Base-by-base conservation (phyloP, 2,797 vertebrate genomes). In the Macrochelys suwanniensis region DNA sequence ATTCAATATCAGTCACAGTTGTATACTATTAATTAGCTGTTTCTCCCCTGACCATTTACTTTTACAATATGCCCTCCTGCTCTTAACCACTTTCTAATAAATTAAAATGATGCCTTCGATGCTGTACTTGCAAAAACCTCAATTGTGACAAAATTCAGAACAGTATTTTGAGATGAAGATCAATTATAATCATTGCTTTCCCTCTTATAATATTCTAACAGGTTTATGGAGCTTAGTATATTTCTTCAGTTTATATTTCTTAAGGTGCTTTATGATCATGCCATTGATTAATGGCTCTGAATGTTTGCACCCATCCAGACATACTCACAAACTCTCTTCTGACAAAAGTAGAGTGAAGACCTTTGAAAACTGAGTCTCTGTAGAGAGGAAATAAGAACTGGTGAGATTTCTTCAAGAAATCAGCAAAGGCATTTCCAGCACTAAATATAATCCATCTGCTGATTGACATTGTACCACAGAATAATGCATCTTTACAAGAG, bases 251-350 rank as follows among this genome's bases (percentile, higher is more conserved):
- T 42, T 5, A 5, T 83, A 82, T 78, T 93, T 93, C 68, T 92
- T 45, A 61, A 53, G 25, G 4, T 90, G 6, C 9, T 77, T 94
- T 94, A 47, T 94, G n/a, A 90, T 59, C 49, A 82, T 86, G 19
- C 2, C 93, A 91, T 94, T 88, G 50, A 80, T 87, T 82, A 92
- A 78, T 92, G 82, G 51, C 7, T 87, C 89, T 54, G 19, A 94
- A 83, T 82, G 1, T 78, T 92, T 92, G 15, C 6, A 91, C 47
- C 15, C 91, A 80, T 78, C 42, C 8, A 76, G 47, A 88, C 5
- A 82, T 19, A 11, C 68, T 89, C 77, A 85, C 77, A 89, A 85
- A 81, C 83, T 3, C 71, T 61, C 15, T 89, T 85, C 61, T 91
- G 45, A 93, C 17, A 91, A 85, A 84, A 85, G 3, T 7, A 81